Base-by-base conservation (phyloP, 1,140 invertebrate genomes). In the Ips typographus region DNA sequence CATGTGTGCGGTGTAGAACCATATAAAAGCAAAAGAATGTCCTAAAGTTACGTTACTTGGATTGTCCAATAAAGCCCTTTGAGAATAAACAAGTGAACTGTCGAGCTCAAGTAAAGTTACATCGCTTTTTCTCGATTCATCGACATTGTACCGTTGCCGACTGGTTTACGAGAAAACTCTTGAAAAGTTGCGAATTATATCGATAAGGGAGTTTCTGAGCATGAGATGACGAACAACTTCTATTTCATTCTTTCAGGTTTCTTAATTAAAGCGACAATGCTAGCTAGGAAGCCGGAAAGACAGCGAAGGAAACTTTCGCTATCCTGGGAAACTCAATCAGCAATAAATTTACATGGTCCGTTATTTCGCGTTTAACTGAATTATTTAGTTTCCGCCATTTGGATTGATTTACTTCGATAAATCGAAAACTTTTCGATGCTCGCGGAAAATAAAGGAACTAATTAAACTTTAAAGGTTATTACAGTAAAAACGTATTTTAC, bases 331-430 rank as follows among this genome's bases (percentile, higher is more conserved):
- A 59, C 38, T 42, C 39, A 59, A 59, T 59, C 47, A 41, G 61
- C 61, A 64, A 53, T 64, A 64, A 64, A 64, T 52, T 61, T 64
- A 64, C 49, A 64, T 64, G 61, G 47, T 40, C 39, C 40, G 61
- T 64, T 64, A 64, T 64, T 64, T 52, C 47, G 36, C 49, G 51
- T 64, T 53, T 51, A 64, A 64, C 36, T 64, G 53, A 64, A 53
- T 64, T 52, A 64, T 51, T 51, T 42, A 64, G 61, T 64, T 64
- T 41, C 61, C n/a, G 36, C 47, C 40, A 22, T 64, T 38, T 36
- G 53, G 61, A 52, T 64, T 64, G 61, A 64, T 64, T 64, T 64
- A 64, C 49, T 64, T 51, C 61, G 37, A 64, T 64, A 64, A 64
- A 64, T 64, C 44, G 38, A 37, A 53, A 64, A 64, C 49, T 64